Evolutionary conservation across 92 coral and sea anemone species (phyloP), one percentile per base, ranked within the genome.

Genomic region (Epizoanthus fatuus): DNA sequence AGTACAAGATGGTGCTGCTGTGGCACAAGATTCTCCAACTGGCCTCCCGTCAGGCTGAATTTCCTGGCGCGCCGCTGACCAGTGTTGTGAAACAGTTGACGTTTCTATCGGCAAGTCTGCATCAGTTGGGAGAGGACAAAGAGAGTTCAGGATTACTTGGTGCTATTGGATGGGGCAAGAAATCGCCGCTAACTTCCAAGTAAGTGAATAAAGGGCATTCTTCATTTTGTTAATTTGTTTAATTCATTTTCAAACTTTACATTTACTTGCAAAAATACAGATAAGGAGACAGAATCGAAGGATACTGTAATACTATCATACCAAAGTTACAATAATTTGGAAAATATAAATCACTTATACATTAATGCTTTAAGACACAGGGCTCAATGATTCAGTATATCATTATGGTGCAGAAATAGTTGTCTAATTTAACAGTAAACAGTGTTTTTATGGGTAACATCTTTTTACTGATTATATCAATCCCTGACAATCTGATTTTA

Each of bases 21-120:
- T 97, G 98, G 99, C 98, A 97, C 95, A 97, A 97, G 92, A 92
- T 97, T 22, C 81, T 97, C 15, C 94, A 95, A 69, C 90, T 97
- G 40, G 75, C 91, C 25, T 90, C 92, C 0, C 95, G 99, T 59
- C 99, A 97, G 75, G 97, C 93, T 17, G 91, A 91, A 42, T 95
- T 88, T 67, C 88, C 94, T n/a, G 87, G 80, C 7, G 89, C 88
- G 15, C 96, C 91, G 14, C 79, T 97, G 16, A 63, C 90, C 83
- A 89, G 92, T 10, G 94, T 97, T 47, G 90, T 95, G 5, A 95
- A 92, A 75, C 97, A 95, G 81, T 92, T 97, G 40, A 92, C 98
- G 9, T 97, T 97, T 85, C 84, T 97, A 11, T 86, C 92, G 7
- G 89, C 97, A 4, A 84, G 76, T 35, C 81, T 97, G 57, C 93